phyloP scores from a whole-genome alignment of 2,113 vertebrate genomes.

The Ornithorhynchus anatinus region DNA sequence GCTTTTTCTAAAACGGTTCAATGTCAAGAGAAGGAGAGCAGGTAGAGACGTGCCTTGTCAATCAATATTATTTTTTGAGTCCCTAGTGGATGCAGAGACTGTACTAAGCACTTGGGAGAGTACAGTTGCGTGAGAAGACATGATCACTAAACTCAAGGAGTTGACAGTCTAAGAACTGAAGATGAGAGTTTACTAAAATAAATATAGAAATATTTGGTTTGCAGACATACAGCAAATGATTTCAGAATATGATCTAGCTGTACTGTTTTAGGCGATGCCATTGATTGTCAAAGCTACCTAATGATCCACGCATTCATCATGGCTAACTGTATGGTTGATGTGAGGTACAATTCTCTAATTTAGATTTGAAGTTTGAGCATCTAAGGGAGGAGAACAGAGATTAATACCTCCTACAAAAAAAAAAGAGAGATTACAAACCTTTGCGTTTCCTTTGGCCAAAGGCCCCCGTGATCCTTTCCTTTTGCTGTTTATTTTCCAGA shows the following conservation, averaged over 20 bases:
- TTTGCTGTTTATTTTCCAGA: background rate
- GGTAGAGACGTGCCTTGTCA: background rate
- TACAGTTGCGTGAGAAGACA: no score
- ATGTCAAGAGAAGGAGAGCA: background rate
- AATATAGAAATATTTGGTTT: no score
- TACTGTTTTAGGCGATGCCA: background rate
- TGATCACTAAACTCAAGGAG: no score
- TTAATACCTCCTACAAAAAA: background rate
- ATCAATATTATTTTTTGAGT: no score
- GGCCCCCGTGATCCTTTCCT: background rate
- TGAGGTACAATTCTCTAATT: rapidly evolving
- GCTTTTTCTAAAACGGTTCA: background rate
- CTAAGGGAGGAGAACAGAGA: rapidly evolving
- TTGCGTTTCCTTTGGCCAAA: background rate
- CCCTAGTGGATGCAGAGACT: no score
- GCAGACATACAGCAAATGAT: background rate
- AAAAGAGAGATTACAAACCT: no score
- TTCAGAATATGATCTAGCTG: background rate
- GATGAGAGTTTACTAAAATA: no score
- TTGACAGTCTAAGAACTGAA: no score
- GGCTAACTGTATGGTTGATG: no score
- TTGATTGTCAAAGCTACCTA: background rate
- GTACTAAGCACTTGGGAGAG: no score
- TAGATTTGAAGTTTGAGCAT: rapidly evolving
- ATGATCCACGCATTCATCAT: background rate